A percentile compares a stretch with the other conserved stretches of the same genome.
Conservation (phyloP, 2,113 vertebrate species). For the Nothocercus julius region DNA sequence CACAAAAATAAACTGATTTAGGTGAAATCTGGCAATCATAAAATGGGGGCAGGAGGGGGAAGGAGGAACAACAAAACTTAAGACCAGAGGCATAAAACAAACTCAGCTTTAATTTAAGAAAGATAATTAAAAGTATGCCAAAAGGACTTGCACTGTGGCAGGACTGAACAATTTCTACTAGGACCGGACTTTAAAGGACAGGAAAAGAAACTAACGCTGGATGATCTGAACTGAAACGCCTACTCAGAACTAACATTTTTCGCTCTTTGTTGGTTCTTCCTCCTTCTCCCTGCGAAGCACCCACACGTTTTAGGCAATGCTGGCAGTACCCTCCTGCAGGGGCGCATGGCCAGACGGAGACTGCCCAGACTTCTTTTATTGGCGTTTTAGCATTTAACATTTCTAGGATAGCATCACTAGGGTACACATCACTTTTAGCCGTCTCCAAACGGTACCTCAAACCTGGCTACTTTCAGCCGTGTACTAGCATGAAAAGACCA, state of each 20-base stretch:
- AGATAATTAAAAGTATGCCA: background rate
- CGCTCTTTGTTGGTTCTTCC: background rate
- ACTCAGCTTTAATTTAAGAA: background rate
- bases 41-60: background rate
- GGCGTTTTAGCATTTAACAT: background rate
- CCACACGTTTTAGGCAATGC: background rate
- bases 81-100: background rate
- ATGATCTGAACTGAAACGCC: background rate
- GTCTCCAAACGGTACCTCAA: background rate
- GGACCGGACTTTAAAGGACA: background rate
- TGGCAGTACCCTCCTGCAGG: no score
- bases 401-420: background rate
- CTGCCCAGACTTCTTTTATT: background rate
- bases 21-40: background rate
- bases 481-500: background rate
- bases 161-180: background rate
- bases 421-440: background rate
- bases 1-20: slow-evolving; percentile 8
- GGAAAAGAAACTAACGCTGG: background rate
- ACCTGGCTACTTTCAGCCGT: background rate
- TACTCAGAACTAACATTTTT: background rate
- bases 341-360: background rate
- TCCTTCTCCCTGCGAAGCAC: background rate
- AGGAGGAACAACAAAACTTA: background rate
- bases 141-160: background rate